These are phyloP conservation scores for Caenorhabditis sp. DNA, from an alignment of 2,888 invertebrate species.

Conservation along the genomic window DNA sequence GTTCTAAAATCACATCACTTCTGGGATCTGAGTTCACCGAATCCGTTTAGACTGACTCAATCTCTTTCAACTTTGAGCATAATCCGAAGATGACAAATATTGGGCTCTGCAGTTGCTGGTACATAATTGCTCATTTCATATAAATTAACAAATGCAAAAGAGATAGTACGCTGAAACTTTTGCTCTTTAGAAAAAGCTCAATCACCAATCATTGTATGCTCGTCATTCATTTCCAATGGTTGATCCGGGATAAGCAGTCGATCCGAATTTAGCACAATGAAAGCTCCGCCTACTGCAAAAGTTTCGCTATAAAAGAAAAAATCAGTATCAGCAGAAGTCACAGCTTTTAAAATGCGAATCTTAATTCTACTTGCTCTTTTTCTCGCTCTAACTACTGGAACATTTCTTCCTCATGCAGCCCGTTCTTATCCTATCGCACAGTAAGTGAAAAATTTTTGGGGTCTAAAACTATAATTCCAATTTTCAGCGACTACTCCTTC, in stretches of 20 bases:
- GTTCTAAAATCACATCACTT: constrained; percentile 2
- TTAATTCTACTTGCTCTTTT: background rate
- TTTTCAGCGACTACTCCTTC: constrained; percentile 45
- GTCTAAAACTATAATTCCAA: background rate
- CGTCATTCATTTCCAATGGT: background rate
- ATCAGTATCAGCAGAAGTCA: too few relatives aligned
- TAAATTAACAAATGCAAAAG: too few relatives aligned
- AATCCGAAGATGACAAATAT: too few relatives aligned
- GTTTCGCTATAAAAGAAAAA: background rate
- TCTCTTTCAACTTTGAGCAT: background rate
- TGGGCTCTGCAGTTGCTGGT: too few relatives aligned
- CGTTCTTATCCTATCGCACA: background rate
- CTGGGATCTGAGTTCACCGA: background rate
- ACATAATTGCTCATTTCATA: too few relatives aligned
- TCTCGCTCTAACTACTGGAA: background rate
- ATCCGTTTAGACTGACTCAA: background rate
- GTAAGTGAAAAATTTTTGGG: constrained; percentile 9
- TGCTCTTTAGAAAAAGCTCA: background rate
- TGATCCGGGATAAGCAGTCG: constrained; percentile 6
- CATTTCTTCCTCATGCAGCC: background rate
- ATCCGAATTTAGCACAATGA: background rate
- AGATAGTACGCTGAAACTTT: background rate
- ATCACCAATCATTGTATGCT: background rate
- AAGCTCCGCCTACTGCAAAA: constrained; percentile 4
- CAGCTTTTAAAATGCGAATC: background rate